These are phyloP conservation scores for Globodera ellingtonae DNA, from an alignment of 1,140 invertebrate species.

Conservation along the genomic window DNA sequence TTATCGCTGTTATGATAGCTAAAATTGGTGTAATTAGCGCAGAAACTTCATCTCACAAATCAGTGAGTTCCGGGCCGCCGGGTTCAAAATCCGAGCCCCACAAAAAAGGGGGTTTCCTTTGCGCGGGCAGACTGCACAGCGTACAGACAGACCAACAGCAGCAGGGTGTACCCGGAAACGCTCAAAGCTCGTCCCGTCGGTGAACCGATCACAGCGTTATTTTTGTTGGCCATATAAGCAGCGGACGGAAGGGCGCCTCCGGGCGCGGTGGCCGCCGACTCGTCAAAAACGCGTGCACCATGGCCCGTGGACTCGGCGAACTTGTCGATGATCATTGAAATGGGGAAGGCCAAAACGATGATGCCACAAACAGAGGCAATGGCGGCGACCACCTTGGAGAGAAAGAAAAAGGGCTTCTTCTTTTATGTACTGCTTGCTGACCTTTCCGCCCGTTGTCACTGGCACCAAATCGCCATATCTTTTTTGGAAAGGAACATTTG, in stretches of 20 bases:
- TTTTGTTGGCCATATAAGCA: background rate
- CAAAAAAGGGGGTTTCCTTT: too few species aligned
- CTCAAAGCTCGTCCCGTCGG: background rate
- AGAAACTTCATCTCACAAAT: too few species aligned
- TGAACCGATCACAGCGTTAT: background rate
- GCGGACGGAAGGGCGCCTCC: background rate
- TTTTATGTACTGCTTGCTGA: conserved; percentile 15
- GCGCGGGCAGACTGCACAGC: too few species aligned
- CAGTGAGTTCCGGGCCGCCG: too few species aligned
- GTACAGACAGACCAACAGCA: too few species aligned
- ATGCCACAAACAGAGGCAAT: conserved; percentile 57
- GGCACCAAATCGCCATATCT: conserved; percentile 89
- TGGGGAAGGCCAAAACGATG: conserved; percentile 55
- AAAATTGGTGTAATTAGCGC: too few species aligned
- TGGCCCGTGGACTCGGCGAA: conserved; percentile 57
- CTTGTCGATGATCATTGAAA: conserved; percentile 62
- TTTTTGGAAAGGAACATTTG: conserved; percentile 1
- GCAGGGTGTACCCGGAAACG: too few species aligned
- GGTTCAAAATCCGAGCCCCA: too few species aligned
- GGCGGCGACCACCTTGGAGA: conserved; percentile 52
- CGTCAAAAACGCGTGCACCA: conserved; percentile 16
- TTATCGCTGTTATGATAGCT: too few species aligned
- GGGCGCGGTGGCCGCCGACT: background rate
- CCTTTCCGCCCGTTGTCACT: conserved; percentile 53
- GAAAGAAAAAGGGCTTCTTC: background rate